These are phyloP conservation scores for Acanthosepion pharaonis DNA, from an alignment of 2,888 invertebrate species.

Conservation along the genomic window DNA sequence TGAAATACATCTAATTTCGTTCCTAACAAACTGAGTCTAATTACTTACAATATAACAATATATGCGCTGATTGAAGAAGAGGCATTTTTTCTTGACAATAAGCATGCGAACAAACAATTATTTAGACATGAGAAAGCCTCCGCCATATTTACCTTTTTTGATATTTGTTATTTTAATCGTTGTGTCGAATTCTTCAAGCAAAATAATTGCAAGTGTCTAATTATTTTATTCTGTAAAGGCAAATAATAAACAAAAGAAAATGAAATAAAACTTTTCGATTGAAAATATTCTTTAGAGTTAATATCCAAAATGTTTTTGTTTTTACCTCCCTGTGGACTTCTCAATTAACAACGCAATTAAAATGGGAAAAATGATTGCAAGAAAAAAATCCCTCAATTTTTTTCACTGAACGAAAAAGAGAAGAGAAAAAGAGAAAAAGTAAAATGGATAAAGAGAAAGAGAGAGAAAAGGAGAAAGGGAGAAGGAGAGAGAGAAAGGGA, in stretches of 20 bases:
- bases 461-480: neutral
- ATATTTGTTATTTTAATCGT: neutral
- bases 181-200: neutral
- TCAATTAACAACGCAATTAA: constrained; percentile 2
- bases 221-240: neutral
- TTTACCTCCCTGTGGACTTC: neutral
- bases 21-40: neutral
- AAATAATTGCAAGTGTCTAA: constrained; percentile 7
- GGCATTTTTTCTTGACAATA: neutral
- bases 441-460: neutral
- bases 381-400: neutral
- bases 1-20: neutral
- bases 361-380: neutral
- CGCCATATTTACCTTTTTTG: neutral
- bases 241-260: neutral
- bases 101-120: neutral
- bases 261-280: neutral
- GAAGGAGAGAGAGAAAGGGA: neutral
- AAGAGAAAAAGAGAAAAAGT: neutral
- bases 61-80: neutral
- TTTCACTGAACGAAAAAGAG: neutral
- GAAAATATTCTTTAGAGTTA: neutral
- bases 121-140: neutral
- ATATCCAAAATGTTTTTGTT: neutral
- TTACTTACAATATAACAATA: neutral